Evolutionary conservation across 2,797 vertebrate species (phyloP).

Genomic region (Selene dorsalis): DNA sequence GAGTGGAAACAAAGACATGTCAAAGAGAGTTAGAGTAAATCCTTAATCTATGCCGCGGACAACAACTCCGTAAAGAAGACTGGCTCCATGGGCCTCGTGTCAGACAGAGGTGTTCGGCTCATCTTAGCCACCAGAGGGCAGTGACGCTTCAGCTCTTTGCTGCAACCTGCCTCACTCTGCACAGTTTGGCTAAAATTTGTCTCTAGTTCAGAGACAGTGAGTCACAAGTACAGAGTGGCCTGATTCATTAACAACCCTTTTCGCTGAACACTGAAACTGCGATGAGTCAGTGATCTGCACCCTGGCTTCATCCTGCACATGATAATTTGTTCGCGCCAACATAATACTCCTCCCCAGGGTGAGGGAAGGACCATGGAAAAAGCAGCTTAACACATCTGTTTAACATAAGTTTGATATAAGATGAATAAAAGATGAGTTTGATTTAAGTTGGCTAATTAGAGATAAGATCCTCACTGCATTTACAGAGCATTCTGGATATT

Average conservation of each 20-base stretch:
- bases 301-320: not conserved
- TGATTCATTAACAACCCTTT: slow-evolving; percentile 3
- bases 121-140: slow-evolving; percentile 78
- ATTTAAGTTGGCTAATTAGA: not conserved
- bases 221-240: not conserved
- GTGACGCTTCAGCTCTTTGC: not conserved
- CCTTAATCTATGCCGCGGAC: slow-evolving; percentile 68
- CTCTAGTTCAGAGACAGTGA: not conserved
- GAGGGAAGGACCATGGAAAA: not conserved
- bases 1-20: slow-evolving; percentile 81
- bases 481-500: not conserved
- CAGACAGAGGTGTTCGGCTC: slow-evolving; percentile 32
- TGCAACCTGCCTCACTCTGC: not conserved
- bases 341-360: not conserved
- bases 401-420: not conserved
- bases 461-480: not conserved
- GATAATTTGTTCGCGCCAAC: not conserved
- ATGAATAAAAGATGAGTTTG: not conserved
- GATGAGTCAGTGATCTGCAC: slow-evolving; percentile 12
- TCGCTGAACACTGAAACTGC: not conserved
- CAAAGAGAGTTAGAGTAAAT: slow-evolving; percentile 80
- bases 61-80: slow-evolving; percentile 50
- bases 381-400: not conserved
- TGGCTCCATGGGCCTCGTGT: slow-evolving; percentile 29
- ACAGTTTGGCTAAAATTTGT: not conserved